Base-by-base conservation (phyloP, 1,140 invertebrate genomes). In the Mercenaria mercenaria region DNA sequence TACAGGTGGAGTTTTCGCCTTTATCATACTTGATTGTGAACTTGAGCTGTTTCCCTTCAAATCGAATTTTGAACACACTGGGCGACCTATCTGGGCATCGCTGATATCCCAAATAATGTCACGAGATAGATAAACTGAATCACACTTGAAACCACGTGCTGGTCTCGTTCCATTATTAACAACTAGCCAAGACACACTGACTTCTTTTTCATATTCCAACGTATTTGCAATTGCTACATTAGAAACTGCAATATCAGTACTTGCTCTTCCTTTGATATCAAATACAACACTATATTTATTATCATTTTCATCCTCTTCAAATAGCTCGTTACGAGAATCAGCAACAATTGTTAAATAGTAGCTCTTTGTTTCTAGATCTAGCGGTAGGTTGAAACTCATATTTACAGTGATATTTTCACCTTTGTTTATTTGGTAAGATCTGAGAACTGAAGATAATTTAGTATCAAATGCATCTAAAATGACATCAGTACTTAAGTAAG, bases 241-340 rank as follows among this genome's bases (percentile, higher is more conserved):
- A 0, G 37, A 29, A 0, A 84, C 64, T 26, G 26, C 6, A 20
- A 84, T 64, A 39, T 84, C 81, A 20, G 61, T 69, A 39, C 81
- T 84, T 6, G 23, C 39, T 34, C 56, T 67, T n/a, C 20, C 59
- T 32, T 43, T 15, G 15, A 84, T 29, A 69, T 50, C 26, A 50
- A 84, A 47, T 6, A 39, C n/a, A 4, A 69, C 37, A 26, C 39
- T 41, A 41, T 64, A 23, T 15, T 18, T 50, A 34, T 84, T 84
- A 39, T 84, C 81, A 72, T 69, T 41, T 69, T 84, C 81, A 50
- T 69, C 32, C 20, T 69, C 81, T 69, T 84, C 81, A 84, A 72
- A 84, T 8, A 84, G 13, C 34, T 84, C 81, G 37, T 84, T 32
- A n/a, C 61, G 29, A 13, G 81, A 84, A 47, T 84, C 81, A 34